Evolutionary conservation across 2,888 invertebrate species (phyloP), one percentile per base, ranked within the genome.

Genomic region (Meteorus colon): DNA sequence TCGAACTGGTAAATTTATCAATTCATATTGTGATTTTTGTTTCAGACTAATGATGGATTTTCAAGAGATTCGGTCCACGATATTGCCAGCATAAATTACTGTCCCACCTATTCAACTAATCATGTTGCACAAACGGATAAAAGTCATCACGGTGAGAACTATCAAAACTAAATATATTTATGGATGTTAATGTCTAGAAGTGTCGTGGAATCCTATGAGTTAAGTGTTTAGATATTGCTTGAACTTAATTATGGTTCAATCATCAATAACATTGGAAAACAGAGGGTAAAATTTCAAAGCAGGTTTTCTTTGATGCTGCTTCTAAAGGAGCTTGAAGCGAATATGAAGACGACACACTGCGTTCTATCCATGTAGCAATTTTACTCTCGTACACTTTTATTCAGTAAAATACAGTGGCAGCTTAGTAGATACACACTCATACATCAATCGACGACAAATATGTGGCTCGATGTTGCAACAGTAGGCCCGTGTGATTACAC

Each of bases 41-140:
- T 84, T 48, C 83, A 87, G 87, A 81, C 82, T 4, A 81, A 79
- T 55, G 85, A 87, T 51, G 84, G 80, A 70, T 87, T 84, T 74
- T 82, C 79, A 65, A 81, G 85, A 76, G 87, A 86, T 34, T 82
- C 85, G 12, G 81, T 84, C 34, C 83, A 84, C 65, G 72, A 82
- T 3, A 82, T 82, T 37, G 55, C 65, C 16, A 74, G 77, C 37
- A 63, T 79, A 8, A 83, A 80, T 74, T 86, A 84, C 74, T 86
- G 86, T 70, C 73, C 84, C 3, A 55, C 79, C 10, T 87, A 86
- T 62, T 51, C 86, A 24, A 81, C 81, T 19, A 65, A 77, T 60
- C 75, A 78, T 27, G 76, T 81, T 27, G 79, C 78, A 27, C 63
- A 75, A 34, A 77, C 72, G 68, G 78, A 76, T 29, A 80, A 81